These are phyloP conservation scores for Apus apus DNA, from an alignment of 2,113 vertebrate species.

Conservation along the genomic window DNA sequence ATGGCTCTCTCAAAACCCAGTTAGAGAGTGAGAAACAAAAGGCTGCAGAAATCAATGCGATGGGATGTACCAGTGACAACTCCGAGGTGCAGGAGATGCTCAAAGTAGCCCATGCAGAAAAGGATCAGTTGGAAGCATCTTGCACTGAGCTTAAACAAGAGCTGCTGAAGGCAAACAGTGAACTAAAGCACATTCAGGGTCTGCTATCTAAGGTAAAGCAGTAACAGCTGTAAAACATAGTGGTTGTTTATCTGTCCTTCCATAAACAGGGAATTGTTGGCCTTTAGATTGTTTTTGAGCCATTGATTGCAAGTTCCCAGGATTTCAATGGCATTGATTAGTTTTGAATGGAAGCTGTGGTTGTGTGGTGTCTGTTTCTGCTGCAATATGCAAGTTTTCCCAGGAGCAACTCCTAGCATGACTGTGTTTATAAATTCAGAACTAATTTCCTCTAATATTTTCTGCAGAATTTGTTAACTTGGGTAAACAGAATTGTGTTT, in stretches of 20 bases:
- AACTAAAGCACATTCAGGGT: slow-evolving; percentile 79
- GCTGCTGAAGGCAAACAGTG: slow-evolving; percentile 82
- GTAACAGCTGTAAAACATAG: not conserved
- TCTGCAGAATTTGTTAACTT: not conserved
- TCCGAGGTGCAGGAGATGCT: slow-evolving; percentile 84
- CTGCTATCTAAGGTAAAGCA: slow-evolving; percentile 85
- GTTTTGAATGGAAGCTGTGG: not conserved
- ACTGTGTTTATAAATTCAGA: not conserved
- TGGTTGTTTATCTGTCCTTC: not conserved
- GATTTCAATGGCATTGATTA: not conserved
- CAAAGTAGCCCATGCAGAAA: slow-evolving; percentile 83
- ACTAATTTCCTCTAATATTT: not conserved
- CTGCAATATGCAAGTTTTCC: not conserved
- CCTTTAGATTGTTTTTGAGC: not conserved
- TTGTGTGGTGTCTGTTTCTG: not conserved
- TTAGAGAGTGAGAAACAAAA: slow-evolving; percentile 88
- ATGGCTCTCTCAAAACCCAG: slow-evolving; percentile 83
- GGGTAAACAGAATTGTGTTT: not conserved
- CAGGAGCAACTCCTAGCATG: not conserved
- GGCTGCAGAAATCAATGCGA: slow-evolving; percentile 76
- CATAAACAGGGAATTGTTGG: not conserved
- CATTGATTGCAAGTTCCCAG: not conserved
- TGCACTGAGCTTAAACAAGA: slow-evolving; percentile 86
- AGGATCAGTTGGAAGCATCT: slow-evolving; percentile 83
- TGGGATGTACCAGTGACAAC: slow-evolving; percentile 78